Conservation (phyloP, 2,888 invertebrate genomes). For the Adelognathus sp. region DNA sequence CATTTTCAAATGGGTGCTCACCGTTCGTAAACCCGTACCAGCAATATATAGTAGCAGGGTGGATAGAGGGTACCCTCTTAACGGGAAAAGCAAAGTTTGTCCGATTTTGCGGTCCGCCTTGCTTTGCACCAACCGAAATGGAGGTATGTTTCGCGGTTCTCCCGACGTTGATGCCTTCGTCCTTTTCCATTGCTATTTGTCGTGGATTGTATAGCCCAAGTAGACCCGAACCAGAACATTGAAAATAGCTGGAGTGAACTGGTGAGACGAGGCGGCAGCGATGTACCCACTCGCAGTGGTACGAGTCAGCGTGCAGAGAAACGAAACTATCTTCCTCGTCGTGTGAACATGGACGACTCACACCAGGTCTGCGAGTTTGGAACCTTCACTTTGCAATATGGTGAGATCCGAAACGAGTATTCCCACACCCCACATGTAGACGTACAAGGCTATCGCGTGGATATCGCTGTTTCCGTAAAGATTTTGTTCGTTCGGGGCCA, state of each 20-base stretch:
- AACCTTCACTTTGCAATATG: not conserved
- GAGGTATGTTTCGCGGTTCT: not conserved
- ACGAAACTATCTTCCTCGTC: not conserved
- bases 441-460: not conserved
- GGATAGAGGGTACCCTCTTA: not conserved
- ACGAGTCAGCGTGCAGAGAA: not conserved
- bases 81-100: conserved; percentile 19
- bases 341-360: not conserved
- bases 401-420: conserved; percentile 29
- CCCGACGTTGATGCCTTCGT: not conserved
- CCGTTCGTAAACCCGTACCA: not conserved
- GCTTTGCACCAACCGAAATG: not conserved
- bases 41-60: not conserved
- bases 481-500: conserved; percentile 12
- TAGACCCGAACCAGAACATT: not conserved
- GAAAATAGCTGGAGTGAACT: not conserved
- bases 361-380: not conserved
- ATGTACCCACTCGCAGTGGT: not conserved
- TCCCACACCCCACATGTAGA: not conserved
- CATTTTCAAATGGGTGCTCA: conserved; percentile 11
- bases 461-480: conserved; percentile 17
- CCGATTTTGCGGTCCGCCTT: conserved; percentile 16
- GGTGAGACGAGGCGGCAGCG: not conserved
- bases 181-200: not conserved
- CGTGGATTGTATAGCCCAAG: not conserved